Conservation (phyloP, 2,888 invertebrate genomes). For the Agrilus cyanescens region DNA sequence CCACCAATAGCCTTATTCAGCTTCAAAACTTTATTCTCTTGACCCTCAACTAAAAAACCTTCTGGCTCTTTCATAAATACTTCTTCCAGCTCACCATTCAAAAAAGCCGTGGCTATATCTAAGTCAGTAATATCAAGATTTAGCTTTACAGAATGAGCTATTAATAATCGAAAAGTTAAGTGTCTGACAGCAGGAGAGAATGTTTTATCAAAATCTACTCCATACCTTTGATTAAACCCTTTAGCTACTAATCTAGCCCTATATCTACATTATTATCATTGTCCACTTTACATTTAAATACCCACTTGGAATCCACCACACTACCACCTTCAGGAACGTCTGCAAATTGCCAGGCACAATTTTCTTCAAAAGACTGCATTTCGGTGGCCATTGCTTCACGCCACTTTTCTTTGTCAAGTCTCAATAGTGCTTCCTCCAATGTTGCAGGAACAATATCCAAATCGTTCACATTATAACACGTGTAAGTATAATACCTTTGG, state of each 20-base stretch:
- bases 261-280: slow-evolving; percentile 12
- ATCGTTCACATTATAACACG: slow-evolving; percentile 7
- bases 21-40: slow-evolving; percentile 3
- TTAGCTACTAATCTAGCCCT: slow-evolving; percentile 10
- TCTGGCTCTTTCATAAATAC: slow-evolving; percentile 2
- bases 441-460: slow-evolving; percentile 10
- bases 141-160: slow-evolving; percentile 11
- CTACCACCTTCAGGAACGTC: slow-evolving; percentile 14
- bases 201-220: slow-evolving; percentile 11
- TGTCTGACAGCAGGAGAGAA: slow-evolving; percentile 11
- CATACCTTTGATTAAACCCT: background rate
- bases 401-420: slow-evolving; percentile 16
- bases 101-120: slow-evolving; percentile 18
- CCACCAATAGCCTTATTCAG: slow-evolving; percentile 8
- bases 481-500: slow-evolving; percentile 16
- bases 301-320: slow-evolving; percentile 22
- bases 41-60: background rate
- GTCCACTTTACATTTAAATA: slow-evolving; percentile 19
- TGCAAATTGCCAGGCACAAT: slow-evolving; percentile 19
- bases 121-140: slow-evolving; percentile 15
- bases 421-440: slow-evolving; percentile 17
- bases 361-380: slow-evolving; percentile 18
- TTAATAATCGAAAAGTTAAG: slow-evolving; percentile 10
- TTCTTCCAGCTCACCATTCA: slow-evolving; percentile 15
- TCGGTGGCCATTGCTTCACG: slow-evolving; percentile 21